phyloP scores from a whole-genome alignment of 2,113 vertebrate species.

The Pseudolaguvia tuberculata region DNA sequence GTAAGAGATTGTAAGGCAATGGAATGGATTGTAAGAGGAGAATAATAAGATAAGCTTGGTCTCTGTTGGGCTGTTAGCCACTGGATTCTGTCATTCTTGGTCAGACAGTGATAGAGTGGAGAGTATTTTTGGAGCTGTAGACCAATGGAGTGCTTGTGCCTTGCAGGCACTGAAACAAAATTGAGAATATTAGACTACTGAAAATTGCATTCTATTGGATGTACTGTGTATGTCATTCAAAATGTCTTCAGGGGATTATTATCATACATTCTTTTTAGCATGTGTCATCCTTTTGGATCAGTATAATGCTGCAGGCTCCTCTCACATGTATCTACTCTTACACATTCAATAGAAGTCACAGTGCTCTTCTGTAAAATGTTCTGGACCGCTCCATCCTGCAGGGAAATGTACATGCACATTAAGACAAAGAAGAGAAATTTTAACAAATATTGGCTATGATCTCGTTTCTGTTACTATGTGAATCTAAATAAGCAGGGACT shows the following conservation, averaged over 20 bases:
- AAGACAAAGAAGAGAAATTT: conserved; percentile 42
- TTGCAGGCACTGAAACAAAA: conserved; percentile 46
- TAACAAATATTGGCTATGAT: conserved; percentile 46
- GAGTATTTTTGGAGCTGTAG: conserved; percentile 41
- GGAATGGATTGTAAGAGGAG: conserved; percentile 42
- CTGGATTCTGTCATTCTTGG: conserved; percentile 45
- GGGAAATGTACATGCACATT: conserved; percentile 38
- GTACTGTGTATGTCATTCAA: conserved; percentile 36
- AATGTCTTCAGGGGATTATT: conserved; percentile 49
- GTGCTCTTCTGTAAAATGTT: conserved; percentile 25
- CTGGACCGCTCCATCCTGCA: conserved; percentile 44
- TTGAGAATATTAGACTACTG: conserved; percentile 36
- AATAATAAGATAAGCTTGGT: conserved; percentile 47
- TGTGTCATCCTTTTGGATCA: conserved; percentile 49
- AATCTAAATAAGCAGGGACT: too few relatives aligned
- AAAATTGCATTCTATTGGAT: conserved; percentile 30
- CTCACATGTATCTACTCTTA: conserved; percentile 22
- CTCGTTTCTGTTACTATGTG: conserved; percentile 19
- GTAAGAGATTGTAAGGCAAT: conserved; percentile 34
- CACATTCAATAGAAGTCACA: conserved; percentile 44
- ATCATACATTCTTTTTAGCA: conserved; percentile 37
- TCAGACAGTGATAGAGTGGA: conserved; percentile 37
- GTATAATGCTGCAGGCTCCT: conserved; percentile 30
- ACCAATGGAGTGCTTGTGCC: conserved; percentile 46
- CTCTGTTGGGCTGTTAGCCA: conserved; percentile 47